These are phyloP conservation scores for Fabriciana adippe DNA, from an alignment of 2,888 invertebrate species.

Conservation along the genomic window DNA sequence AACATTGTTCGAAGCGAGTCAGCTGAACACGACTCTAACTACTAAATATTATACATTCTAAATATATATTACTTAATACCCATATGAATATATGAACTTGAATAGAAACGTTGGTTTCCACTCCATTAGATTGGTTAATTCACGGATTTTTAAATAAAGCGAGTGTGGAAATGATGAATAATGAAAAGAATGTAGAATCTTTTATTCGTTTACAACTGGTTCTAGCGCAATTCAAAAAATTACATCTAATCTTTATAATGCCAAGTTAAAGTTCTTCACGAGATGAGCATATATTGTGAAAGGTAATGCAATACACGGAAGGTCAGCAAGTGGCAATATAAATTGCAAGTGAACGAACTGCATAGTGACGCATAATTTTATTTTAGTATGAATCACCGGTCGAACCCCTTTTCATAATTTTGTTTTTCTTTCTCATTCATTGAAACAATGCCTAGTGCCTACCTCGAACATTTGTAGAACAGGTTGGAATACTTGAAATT, in stretches of 20 bases:
- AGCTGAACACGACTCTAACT: neutral
- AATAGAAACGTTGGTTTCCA: neutral
- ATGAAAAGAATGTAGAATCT: neutral
- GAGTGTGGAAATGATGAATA: neutral
- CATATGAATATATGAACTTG: neutral
- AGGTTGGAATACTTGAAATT: constrained; percentile 3
- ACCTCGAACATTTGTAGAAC: constrained; percentile 24
- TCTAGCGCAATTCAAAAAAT: neutral
- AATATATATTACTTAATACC: neutral
- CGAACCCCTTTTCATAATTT: constrained; percentile 26
- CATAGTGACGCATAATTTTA: constrained; percentile 27
- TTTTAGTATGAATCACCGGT: constrained; percentile 31
- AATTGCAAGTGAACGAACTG: constrained; percentile 36
- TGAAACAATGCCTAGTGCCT: constrained; percentile 29
- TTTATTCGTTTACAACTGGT: neutral
- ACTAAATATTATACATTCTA: neutral
- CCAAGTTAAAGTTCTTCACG: neutral
- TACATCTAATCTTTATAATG: neutral
- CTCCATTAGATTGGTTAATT: constrained; percentile 4
- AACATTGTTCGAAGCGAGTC: neutral
- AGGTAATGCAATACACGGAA: constrained; percentile 29
- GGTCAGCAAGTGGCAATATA: constrained; percentile 25
- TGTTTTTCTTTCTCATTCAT: constrained; percentile 31
- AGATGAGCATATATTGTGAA: constrained; percentile 31
- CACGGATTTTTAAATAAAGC: neutral